Conservation (phyloP, 2,113 vertebrate genomes). For the Pomatostomus ruficeps region DNA sequence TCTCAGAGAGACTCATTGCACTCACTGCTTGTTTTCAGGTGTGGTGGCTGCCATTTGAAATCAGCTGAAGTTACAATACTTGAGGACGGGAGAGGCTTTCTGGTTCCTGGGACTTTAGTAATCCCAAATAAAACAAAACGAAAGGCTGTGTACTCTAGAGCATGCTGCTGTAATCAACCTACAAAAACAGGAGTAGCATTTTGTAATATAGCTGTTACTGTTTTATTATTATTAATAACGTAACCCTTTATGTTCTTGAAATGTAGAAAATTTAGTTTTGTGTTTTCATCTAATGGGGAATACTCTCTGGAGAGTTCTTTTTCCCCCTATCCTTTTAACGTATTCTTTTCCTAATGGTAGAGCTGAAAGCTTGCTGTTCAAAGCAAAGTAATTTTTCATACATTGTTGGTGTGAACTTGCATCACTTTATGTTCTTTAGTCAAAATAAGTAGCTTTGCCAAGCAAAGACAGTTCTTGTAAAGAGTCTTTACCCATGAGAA, state of each 20-base stretch:
- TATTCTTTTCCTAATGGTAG: background rate
- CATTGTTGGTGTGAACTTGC: background rate
- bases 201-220: background rate
- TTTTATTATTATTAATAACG: background rate
- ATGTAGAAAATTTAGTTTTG: background rate
- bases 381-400: background rate
- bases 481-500: conserved; percentile 15
- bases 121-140: background rate
- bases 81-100: background rate
- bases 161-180: background rate
- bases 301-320: background rate
- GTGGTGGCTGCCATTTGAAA: background rate
- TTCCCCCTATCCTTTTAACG: background rate
- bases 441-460: background rate
- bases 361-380: background rate
- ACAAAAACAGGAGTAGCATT: background rate
- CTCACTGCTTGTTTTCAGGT: background rate
- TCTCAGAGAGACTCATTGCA: background rate
- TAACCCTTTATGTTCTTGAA: background rate
- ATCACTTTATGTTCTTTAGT: background rate
- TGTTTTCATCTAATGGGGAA: background rate
- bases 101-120: background rate
- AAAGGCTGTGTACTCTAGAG: rapidly evolving
- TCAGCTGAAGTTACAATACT: background rate
- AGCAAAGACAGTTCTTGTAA: background rate